These are phyloP conservation scores for Myiozetetes cayanensis DNA, from an alignment of 2,113 vertebrate species.

Conservation along the genomic window DNA sequence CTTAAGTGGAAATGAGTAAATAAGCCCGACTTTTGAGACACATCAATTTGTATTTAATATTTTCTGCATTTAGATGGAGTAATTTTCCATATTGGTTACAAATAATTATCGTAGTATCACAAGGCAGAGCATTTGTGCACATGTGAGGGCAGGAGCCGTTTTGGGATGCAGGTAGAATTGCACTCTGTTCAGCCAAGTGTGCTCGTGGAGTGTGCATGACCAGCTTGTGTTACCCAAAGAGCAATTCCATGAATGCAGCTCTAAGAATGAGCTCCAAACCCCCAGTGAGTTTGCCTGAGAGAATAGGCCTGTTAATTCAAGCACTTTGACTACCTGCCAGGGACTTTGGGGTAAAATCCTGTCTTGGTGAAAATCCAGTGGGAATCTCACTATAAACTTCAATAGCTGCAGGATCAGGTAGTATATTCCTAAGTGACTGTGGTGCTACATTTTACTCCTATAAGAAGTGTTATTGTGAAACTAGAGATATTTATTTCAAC, in stretches of 20 bases:
- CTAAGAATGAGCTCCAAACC: neutral
- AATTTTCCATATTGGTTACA: neutral
- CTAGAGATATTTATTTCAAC: neutral
- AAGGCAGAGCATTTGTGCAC: neutral
- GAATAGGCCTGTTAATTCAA: neutral
- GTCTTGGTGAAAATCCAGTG: neutral
- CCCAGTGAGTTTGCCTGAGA: neutral
- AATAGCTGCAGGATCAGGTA: neutral
- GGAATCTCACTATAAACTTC: neutral
- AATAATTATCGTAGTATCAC: neutral
- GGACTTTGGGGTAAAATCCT: neutral
- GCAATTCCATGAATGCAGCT: neutral
- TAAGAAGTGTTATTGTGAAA: neutral
- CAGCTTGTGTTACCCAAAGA: neutral
- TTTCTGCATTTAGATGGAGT: neutral
- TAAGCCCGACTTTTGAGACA: neutral
- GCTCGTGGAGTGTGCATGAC: neutral
- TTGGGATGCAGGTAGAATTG: neutral
- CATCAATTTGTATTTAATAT: neutral
- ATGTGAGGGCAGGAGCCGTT: neutral
- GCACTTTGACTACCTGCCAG: neutral
- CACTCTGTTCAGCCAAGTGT: neutral
- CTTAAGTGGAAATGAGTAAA: neutral
- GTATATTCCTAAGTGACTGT: neutral
- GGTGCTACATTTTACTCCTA: neutral